Conservation (phyloP, 2,113 vertebrate genomes). For the Nematolebias whitei region DNA sequence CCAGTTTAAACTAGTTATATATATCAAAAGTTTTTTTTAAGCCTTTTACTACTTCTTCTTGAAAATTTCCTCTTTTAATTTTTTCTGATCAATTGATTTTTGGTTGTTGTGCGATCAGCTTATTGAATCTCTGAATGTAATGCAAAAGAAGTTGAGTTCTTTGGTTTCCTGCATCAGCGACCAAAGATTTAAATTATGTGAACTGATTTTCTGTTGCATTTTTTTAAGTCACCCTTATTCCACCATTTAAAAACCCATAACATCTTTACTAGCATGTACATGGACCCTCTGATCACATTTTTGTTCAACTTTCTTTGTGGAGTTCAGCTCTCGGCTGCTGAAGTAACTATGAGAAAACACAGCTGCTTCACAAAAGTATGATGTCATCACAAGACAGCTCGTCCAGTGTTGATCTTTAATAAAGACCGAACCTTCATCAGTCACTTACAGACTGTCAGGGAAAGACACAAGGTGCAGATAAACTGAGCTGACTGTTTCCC, state of each 20-base stretch:
- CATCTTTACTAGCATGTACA: constrained; percentile 20
- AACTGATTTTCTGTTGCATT: background rate
- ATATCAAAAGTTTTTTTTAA: too few relatives aligned
- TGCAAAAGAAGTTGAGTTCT: too few relatives aligned
- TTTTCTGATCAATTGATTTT: too few relatives aligned
- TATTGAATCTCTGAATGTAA: too few relatives aligned
- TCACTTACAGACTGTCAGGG: constrained; percentile 43
- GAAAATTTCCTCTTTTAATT: too few relatives aligned
- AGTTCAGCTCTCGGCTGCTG: constrained; percentile 78
- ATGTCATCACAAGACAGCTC: constrained; percentile 87
- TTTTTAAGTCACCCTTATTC: too few relatives aligned
- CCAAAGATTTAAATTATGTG: too few relatives aligned
- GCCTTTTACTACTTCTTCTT: too few relatives aligned
- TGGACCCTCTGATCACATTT: constrained; percentile 57
- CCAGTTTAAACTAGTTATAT: too few relatives aligned
- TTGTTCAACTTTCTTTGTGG: constrained; percentile 78
- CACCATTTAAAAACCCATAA: constrained; percentile 16
- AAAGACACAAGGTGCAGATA: constrained; percentile 31
- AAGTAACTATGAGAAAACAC: constrained; percentile 88
- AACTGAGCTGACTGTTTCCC: constrained; percentile 25
- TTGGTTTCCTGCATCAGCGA: too few relatives aligned
- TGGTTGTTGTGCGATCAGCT: too few relatives aligned
- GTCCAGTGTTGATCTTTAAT: constrained; percentile 75
- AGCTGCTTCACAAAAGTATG: constrained; percentile 86
- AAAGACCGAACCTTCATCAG: constrained; percentile 68